Evolutionary conservation across 2,113 vertebrate species (phyloP).

Genomic region (Sterna hirundo): DNA sequence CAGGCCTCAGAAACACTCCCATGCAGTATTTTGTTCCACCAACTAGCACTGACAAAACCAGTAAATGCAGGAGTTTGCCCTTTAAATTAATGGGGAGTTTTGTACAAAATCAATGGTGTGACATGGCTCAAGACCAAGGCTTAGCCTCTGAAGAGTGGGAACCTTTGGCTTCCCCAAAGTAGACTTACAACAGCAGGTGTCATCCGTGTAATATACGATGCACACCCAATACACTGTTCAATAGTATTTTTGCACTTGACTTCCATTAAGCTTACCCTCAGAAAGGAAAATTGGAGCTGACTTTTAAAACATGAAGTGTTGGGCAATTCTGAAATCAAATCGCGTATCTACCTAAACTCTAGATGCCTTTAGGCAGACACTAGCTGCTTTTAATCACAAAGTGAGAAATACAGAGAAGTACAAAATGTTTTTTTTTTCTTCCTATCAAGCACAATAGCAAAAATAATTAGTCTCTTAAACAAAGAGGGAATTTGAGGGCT

Average conservation of each 20-base stretch:
- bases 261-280: not conserved
- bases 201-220: not conserved
- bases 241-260: not conserved
- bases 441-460: not conserved
- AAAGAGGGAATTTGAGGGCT: not conserved
- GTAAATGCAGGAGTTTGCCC: not conserved
- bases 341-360: not conserved
- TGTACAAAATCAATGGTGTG: not conserved
- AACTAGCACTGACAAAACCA: not conserved
- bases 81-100: not conserved
- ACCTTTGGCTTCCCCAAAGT: not conserved
- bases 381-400: not conserved
- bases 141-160: not conserved
- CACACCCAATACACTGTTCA: not conserved
- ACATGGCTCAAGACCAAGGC: not conserved
- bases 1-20: not conserved
- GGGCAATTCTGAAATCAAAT: not conserved
- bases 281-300: not conserved
- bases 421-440: not conserved
- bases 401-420: not conserved
- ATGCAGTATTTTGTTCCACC: not conserved
- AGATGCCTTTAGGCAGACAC: not conserved
- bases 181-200: not conserved
- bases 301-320: not conserved
- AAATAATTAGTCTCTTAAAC: not conserved